These are phyloP conservation scores for Sinelater perroti DNA, from an alignment of 2,888 invertebrate genomes.

Conservation along the genomic window DNA sequence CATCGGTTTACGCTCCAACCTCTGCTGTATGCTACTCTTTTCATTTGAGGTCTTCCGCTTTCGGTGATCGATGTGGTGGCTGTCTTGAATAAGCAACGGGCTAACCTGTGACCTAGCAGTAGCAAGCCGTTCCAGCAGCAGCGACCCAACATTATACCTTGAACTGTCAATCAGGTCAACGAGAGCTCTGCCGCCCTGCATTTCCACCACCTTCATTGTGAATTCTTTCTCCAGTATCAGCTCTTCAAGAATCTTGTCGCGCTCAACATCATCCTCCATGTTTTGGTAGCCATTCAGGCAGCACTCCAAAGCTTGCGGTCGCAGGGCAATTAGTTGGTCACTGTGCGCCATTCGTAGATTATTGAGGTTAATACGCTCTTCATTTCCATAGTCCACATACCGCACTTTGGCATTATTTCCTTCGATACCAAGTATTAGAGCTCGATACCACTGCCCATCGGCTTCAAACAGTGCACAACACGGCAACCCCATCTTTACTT, in stretches of 20 bases:
- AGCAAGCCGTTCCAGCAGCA: slow-evolving; percentile 56
- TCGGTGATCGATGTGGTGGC: slow-evolving; percentile 53
- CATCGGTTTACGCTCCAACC: slow-evolving; percentile 10
- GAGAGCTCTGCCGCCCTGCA: slow-evolving; percentile 64
- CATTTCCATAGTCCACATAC: slow-evolving; percentile 96
- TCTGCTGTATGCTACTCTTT: not conserved
- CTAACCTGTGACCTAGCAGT: slow-evolving; percentile 54
- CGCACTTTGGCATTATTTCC: slow-evolving; percentile 66
- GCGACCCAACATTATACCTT: slow-evolving; percentile 56
- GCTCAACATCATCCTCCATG: slow-evolving; percentile 65
- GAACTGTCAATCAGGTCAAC: slow-evolving; percentile 70
- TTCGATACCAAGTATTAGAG: slow-evolving; percentile 69
- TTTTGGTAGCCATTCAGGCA: slow-evolving; percentile 73
- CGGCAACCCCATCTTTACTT: slow-evolving; percentile 69
- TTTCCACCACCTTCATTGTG: slow-evolving; percentile 67
- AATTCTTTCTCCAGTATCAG: slow-evolving; percentile 72
- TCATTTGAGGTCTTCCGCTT: slow-evolving; percentile 34
- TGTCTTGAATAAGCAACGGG: slow-evolving; percentile 55
- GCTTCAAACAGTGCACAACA: slow-evolving; percentile 83
- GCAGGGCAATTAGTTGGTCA: slow-evolving; percentile 68
- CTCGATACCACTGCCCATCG: slow-evolving; percentile 92
- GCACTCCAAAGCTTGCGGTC: slow-evolving; percentile 81
- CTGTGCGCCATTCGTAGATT: slow-evolving; percentile 71
- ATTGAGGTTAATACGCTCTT: slow-evolving; percentile 74
- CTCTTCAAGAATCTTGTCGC: slow-evolving; percentile 72